phyloP scores from a whole-genome alignment of 2,888 invertebrate genomes.

The Ypsolopha sequella region DNA sequence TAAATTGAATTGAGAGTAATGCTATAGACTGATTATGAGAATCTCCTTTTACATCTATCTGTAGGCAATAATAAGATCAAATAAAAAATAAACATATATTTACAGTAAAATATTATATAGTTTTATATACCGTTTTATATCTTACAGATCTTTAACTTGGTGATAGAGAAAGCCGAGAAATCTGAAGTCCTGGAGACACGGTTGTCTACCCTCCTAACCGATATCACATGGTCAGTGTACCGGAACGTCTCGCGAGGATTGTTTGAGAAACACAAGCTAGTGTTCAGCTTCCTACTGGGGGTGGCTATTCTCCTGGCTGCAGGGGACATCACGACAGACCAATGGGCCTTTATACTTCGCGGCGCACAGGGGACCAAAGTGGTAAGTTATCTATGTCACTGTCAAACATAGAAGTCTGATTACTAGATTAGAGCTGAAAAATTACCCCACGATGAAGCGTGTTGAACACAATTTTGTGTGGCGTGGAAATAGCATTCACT shows the following conservation, averaged over 20 bases:
- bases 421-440: too few species aligned
- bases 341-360: slow-evolving; percentile 85
- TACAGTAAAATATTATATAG: too few species aligned
- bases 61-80: too few species aligned
- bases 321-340: slow-evolving; percentile 66
- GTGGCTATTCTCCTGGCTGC: slow-evolving; percentile 79
- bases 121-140: not conserved
- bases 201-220: slow-evolving; percentile 76
- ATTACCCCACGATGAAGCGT: too few species aligned
- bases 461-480: too few species aligned
- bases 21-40: too few species aligned
- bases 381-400: slow-evolving; percentile 28
- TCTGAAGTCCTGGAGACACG: slow-evolving; percentile 75
- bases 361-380: slow-evolving; percentile 75
- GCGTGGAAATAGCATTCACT: too few species aligned
- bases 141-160: slow-evolving; percentile 80
- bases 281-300: slow-evolving; percentile 88
- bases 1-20: too few species aligned
- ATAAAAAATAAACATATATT: too few species aligned
- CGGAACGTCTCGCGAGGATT: slow-evolving; percentile 90
- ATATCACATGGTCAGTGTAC: slow-evolving; percentile 87
- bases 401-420: too few species aligned
- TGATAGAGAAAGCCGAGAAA: slow-evolving; percentile 82
- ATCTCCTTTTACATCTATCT: too few species aligned
- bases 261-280: slow-evolving; percentile 91